Conservation (phyloP, 1,140 invertebrate species). For the Phthorimaea operculella region DNA sequence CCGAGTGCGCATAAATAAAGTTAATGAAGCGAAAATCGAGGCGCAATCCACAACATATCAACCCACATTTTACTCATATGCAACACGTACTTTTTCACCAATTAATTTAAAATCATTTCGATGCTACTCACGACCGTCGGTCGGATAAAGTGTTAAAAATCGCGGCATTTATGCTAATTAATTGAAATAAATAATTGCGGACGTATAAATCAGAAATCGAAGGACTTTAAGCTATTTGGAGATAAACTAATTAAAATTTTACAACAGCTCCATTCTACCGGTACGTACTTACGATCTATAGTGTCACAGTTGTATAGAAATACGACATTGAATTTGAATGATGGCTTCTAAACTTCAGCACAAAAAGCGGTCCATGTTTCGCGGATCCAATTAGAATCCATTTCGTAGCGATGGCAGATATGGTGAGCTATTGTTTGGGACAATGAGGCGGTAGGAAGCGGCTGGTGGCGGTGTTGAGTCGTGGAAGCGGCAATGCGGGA, state of each 20-base stretch:
- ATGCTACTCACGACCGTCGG: constrained; percentile 7
- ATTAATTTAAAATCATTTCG: constrained; percentile 19
- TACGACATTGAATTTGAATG: background rate
- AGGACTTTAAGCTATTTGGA: background rate
- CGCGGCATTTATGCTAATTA: constrained; percentile 5
- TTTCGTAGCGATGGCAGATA: constrained; percentile 62
- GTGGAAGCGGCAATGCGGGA: too few relatives aligned
- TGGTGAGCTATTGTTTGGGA: constrained; percentile 50
- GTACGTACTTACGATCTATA: background rate
- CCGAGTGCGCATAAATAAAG: constrained; percentile 42
- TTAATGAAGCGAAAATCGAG: constrained; percentile 47
- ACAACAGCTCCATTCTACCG: background rate
- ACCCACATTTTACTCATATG: constrained; percentile 28
- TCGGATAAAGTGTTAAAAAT: constrained; percentile 11
- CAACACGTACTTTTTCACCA: constrained; percentile 17
- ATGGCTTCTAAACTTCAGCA: background rate
- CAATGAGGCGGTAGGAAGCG: constrained; percentile 28
- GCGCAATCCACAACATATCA: constrained; percentile 21
- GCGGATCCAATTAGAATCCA: constrained; percentile 60
- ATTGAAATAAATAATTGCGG: background rate
- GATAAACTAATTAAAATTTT: background rate
- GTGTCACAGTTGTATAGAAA: background rate
- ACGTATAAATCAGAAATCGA: background rate
- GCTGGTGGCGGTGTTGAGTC: constrained; percentile 36
- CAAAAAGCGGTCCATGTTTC: constrained; percentile 26